A percentile compares a stretch with the other conserved stretches of the same genome.
Conservation (phyloP, 2,888 invertebrate genomes). For the Allygus modestus region DNA sequence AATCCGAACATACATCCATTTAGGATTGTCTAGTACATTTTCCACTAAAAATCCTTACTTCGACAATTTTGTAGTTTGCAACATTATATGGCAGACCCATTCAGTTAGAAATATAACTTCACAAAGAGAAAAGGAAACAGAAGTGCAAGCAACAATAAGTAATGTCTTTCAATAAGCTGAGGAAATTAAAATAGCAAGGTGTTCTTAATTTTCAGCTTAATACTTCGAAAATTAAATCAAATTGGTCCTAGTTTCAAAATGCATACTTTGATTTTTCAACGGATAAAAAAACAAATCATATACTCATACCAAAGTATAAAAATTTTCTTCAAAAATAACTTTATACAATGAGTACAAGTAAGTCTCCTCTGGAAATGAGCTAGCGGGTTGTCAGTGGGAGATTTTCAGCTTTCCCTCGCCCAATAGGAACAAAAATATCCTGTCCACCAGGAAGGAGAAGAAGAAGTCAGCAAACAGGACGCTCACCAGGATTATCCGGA, state of each 20-base stretch:
- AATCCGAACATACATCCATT: too few species aligned
- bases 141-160: too few species aligned
- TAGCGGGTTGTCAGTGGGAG: slow-evolving; percentile 42
- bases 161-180: too few species aligned
- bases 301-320: slow-evolving; percentile 4
- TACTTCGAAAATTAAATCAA: background rate
- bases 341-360: slow-evolving; percentile 21
- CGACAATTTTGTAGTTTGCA: too few species aligned
- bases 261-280: background rate
- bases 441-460: slow-evolving; percentile 91
- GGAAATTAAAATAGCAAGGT: too few species aligned
- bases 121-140: too few species aligned
- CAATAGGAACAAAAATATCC: slow-evolving; percentile 89
- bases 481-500: slow-evolving; percentile 89
- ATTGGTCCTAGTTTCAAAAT: slow-evolving; percentile 4
- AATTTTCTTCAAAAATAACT: slow-evolving; percentile 16
- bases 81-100: too few species aligned
- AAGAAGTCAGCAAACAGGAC: slow-evolving; percentile 92
- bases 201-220: too few species aligned
- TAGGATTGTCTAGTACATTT: too few species aligned
- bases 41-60: too few species aligned
- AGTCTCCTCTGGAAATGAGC: background rate
- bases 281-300: background rate
- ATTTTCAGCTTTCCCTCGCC: slow-evolving; percentile 83
- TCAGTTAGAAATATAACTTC: too few species aligned